These are phyloP conservation scores for Mandrillus leucophaeus DNA, from an alignment of 2,113 vertebrate genomes.

Conservation along the genomic window DNA sequence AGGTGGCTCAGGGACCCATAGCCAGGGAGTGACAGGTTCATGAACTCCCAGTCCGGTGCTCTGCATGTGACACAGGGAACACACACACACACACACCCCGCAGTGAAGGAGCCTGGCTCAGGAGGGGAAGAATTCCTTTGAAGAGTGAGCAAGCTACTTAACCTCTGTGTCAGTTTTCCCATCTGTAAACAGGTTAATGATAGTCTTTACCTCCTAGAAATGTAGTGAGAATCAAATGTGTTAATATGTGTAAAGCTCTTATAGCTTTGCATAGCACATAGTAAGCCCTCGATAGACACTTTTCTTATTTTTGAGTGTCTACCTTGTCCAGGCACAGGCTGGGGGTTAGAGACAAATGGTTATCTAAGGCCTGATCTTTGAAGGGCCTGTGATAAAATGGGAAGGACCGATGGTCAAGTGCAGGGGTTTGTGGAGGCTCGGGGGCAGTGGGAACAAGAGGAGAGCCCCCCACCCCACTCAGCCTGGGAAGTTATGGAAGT, in stretches of 20 bases:
- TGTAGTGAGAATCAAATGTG: not conserved
- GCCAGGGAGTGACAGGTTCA: not conserved
- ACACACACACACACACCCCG: not conserved
- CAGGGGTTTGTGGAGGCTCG: not conserved
- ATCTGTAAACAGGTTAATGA: not conserved
- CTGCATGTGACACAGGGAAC: not conserved
- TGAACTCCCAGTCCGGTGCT: not conserved
- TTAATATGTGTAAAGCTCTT: not conserved
- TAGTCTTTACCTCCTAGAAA: not conserved
- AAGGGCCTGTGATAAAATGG: not conserved
- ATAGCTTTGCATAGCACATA: not conserved
- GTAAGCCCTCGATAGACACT: not conserved
- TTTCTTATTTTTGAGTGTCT: not conserved
- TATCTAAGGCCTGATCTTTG: not conserved
- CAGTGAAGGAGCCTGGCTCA: not conserved
- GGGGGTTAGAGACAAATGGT: not conserved
- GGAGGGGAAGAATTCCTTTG: not conserved
- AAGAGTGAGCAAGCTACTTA: not conserved
- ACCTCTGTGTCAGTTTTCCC: not conserved
- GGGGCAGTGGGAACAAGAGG: not conserved
- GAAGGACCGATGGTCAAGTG: not conserved
- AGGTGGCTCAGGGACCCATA: not conserved
- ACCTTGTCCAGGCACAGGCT: not conserved
- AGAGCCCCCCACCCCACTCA: not conserved
- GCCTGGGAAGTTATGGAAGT: not conserved